These are phyloP conservation scores for Acyrthosiphon pisum DNA, from an alignment of 1,140 invertebrate species.

Conservation along the genomic window DNA sequence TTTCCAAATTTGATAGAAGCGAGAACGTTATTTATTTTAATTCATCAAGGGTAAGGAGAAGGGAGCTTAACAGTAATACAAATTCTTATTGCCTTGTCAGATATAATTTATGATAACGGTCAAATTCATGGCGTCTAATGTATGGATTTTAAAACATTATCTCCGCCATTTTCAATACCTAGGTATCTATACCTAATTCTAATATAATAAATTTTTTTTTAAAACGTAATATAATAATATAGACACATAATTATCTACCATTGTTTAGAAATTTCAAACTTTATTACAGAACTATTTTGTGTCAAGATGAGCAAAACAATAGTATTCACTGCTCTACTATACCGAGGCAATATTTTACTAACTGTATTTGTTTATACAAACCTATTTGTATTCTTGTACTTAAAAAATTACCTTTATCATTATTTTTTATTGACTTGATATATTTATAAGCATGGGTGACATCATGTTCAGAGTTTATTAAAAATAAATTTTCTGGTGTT, in stretches of 20 bases:
- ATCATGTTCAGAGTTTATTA: conserved; percentile 38
- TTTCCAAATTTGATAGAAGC: not conserved
- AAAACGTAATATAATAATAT: not conserved
- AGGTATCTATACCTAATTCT: no score
- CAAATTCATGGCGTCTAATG: not conserved
- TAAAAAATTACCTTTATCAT: conserved; percentile 17
- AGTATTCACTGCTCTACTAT: not conserved
- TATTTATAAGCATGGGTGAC: not conserved
- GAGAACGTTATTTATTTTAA: not conserved
- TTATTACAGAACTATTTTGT: not conserved
- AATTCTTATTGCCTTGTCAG: not conserved
- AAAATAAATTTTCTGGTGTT: conserved; percentile 23
- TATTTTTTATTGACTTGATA: not conserved
- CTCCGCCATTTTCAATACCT: no score
- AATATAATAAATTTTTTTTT: no score
- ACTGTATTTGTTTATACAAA: not conserved
- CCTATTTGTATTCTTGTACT: not conserved
- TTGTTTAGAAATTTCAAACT: not conserved
- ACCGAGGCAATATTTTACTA: not conserved
- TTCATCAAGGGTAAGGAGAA: no score
- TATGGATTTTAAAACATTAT: not conserved
- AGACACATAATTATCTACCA: not conserved
- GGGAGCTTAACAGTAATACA: not conserved
- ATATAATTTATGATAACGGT: not conserved
- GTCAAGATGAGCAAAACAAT: not conserved